Evolutionary conservation across 2,797 vertebrate species (phyloP).

Genomic region (Scolopax bukidnonensis): DNA sequence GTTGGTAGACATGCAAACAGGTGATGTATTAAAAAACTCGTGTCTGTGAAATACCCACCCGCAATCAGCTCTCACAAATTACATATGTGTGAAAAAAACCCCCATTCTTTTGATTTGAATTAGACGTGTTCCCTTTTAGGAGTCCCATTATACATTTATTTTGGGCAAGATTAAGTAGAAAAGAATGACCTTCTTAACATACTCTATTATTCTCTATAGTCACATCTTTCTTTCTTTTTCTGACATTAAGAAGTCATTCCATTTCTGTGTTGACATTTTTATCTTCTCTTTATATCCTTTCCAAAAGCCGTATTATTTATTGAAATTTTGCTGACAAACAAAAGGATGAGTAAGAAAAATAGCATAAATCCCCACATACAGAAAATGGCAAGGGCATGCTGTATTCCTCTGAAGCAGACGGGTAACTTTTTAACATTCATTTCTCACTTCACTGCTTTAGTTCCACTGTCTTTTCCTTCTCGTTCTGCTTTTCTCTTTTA

Average conservation of each 20-base stretch:
- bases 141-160: neutral
- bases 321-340: conserved; percentile 20
- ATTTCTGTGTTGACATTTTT: conserved; percentile 31
- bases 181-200: neutral
- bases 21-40: conserved; percentile 7
- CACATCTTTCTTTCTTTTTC: conserved; percentile 14
- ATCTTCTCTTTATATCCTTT: neutral
- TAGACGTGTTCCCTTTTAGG: conserved; percentile 2
- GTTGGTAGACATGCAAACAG: neutral
- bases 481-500: neutral
- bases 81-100: neutral
- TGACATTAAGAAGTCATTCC: conserved; percentile 22
- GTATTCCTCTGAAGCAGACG: neutral
- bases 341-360: conserved; percentile 17
- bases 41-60: neutral
- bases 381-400: neutral
- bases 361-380: neutral
- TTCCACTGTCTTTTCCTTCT: neutral
- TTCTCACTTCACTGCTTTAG: neutral
- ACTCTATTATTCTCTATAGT: neutral
- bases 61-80: neutral
- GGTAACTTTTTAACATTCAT: neutral
- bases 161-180: neutral
- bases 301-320: neutral
- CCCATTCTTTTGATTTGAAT: neutral